Evolutionary conservation across 2,113 vertebrate species (phyloP), one percentile per base, ranked within the genome.

Genomic region (Hucho hucho): DNA sequence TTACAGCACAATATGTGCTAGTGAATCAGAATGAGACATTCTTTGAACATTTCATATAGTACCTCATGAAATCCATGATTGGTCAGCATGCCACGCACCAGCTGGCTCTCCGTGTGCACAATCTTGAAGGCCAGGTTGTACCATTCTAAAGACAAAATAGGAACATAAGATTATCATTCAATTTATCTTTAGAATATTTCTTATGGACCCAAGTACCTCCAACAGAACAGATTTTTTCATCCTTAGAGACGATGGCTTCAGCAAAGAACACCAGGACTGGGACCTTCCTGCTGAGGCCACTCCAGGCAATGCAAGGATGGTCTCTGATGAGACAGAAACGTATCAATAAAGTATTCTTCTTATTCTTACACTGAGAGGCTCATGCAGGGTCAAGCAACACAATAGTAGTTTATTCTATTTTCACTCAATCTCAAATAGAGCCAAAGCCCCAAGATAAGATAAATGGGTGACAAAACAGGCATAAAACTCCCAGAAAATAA

Each of bases 11-110:
- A 83, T 78, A 80, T 24, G 18, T 63, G 59, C 37, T 68, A 3
- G 53, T 64, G 63, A 69, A 43, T 43, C 37, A 43, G 37, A 43
- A 78, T 72, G n/a, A 25, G 61, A 64, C 58, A 64, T 46, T 75
- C 82, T 75, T 67, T 26, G 18, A 16, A 61, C n/a, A 61, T 61
- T 61, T 22, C 58, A 61, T 43, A 9, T 69, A 18, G n/a, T 90
- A 98, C 98, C 94, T 99, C 97, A 74, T 94, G 95, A 91, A 99
- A 98, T 66, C 97, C 97, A 83, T 99, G 98, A 81, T 94, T 95
- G 83, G 93, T 78, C 70, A 99, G 93, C 79, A 98, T 93, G 88
- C 92, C 95, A 73, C 97, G 95, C 5, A 99, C 96, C 82, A 98
- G 92, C 11, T 96, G 95, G 88, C 97, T 99, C 85, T 98, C 97